Conservation (phyloP, 1,140 invertebrate genomes). For the Cotesia chilonis region DNA sequence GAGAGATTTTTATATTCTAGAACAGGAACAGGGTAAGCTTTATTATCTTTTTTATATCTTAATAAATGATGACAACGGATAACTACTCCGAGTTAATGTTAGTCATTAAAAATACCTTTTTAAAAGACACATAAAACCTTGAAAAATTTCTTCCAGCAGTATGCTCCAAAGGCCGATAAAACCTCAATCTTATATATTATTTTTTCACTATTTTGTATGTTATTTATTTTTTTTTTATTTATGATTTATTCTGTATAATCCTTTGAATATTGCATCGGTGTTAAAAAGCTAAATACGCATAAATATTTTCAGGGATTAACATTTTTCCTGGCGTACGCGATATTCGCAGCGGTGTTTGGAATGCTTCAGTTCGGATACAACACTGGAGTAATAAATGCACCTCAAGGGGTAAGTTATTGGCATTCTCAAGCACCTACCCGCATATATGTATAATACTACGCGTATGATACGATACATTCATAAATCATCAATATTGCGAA, state of each 20-base stretch:
- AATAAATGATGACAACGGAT: too few relatives aligned
- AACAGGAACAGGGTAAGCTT: too few relatives aligned
- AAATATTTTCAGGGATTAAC: slow-evolving; percentile 81
- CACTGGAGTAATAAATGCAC: slow-evolving; percentile 97
- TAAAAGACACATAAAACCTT: too few relatives aligned
- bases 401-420: slow-evolving; percentile 74
- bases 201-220: not conserved
- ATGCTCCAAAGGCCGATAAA: slow-evolving; percentile 1
- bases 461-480: not conserved
- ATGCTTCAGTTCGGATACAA: slow-evolving; percentile 99
- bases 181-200: too few relatives aligned
- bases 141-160: too few relatives aligned
- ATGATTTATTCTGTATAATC: slow-evolving; percentile 45
- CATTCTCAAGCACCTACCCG: not conserved
- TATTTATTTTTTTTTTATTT: slow-evolving; percentile 27
- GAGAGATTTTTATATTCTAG: too few relatives aligned
- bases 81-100: too few relatives aligned
- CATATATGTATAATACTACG: not conserved
- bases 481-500: too few relatives aligned
- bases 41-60: too few relatives aligned
- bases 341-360: slow-evolving; percentile 91
- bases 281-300: slow-evolving; percentile 20
- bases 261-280: not conserved
- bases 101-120: too few relatives aligned
- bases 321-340: slow-evolving; percentile 89